These are phyloP conservation scores for Bimastos eiseni DNA, from an alignment of 2,888 invertebrate species.

Conservation along the genomic window DNA sequence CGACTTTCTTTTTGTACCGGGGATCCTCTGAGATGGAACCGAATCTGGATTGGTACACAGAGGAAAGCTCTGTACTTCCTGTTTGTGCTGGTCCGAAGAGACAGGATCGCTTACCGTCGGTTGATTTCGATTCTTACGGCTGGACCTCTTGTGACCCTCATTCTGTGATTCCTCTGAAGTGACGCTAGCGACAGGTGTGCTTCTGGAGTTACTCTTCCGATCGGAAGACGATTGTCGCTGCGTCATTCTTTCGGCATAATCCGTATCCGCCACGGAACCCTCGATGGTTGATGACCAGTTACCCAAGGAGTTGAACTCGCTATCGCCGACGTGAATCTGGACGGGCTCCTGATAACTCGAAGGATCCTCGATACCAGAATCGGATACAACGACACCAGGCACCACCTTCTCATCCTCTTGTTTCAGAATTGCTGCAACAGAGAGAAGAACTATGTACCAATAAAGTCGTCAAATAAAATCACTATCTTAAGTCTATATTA, in stretches of 20 bases:
- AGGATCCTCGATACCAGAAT: conserved; percentile 27
- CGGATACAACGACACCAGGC: background rate
- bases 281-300: background rate
- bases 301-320: background rate
- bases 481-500: background rate
- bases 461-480: background rate
- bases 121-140: background rate
- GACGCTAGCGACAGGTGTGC: background rate
- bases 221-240: background rate
- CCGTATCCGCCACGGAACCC: background rate
- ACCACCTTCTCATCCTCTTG: background rate
- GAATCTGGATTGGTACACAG: background rate
- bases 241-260: background rate
- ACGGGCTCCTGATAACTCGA: background rate
- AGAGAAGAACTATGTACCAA: background rate
- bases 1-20: background rate
- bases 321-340: background rate
- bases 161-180: background rate
- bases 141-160: background rate
- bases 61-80: background rate
- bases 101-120: background rate
- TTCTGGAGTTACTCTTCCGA: background rate
- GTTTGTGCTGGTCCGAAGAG: background rate
- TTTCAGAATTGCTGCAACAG: background rate
- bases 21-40: background rate